phyloP scores from a whole-genome alignment of 2,797 vertebrate genomes.

The Sphenopsis melanotis region DNA sequence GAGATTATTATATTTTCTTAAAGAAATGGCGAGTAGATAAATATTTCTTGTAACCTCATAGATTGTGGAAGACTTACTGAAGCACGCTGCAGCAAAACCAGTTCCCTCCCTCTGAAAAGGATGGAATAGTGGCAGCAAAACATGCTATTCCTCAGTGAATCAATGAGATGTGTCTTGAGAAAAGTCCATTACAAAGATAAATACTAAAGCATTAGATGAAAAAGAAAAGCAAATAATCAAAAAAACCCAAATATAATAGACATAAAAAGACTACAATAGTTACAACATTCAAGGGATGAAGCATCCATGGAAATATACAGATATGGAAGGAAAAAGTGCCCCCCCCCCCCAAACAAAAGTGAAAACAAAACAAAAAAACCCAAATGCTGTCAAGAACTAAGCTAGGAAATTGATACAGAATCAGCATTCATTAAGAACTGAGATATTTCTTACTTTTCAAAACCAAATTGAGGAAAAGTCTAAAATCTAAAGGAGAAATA shows the following conservation, averaged over 20 bases:
- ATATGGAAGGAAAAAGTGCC: rapidly evolving
- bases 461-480: not conserved
- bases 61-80: not conserved
- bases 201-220: not conserved
- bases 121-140: not conserved
- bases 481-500: not conserved
- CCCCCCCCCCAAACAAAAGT: rapidly evolving
- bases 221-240: no score
- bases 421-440: not conserved
- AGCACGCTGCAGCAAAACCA: not conserved
- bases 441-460: not conserved
- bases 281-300: not conserved
- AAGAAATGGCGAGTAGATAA: not conserved
- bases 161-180: not conserved
- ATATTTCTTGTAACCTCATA: not conserved
- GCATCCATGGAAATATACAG: not conserved
- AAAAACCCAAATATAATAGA: not conserved
- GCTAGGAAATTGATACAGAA: not conserved
- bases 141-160: not conserved
- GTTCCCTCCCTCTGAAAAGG: not conserved
- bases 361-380: rapidly evolving
- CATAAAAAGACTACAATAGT: not conserved
- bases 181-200: not conserved
- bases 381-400: not conserved
- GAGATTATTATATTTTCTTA: not conserved